These are phyloP conservation scores for Parthenolecanium corni DNA, from an alignment of 2,888 invertebrate species.

Conservation along the genomic window DNA sequence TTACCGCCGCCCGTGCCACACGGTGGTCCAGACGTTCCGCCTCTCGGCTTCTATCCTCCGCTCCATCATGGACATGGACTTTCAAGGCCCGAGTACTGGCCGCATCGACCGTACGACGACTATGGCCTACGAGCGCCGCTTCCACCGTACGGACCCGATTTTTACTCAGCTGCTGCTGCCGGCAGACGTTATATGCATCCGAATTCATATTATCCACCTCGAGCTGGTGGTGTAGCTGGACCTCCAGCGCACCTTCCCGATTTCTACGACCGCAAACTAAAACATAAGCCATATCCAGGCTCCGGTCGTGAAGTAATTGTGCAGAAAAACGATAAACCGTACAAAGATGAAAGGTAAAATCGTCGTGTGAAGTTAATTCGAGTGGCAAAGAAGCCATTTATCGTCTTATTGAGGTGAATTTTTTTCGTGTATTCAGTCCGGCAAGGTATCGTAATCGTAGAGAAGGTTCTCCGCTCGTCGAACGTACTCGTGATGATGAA, in stretches of 20 bases:
- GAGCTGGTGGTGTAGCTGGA: neutral
- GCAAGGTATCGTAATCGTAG: conserved; percentile 30
- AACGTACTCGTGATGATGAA: conserved; percentile 50
- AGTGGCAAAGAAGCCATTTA: neutral
- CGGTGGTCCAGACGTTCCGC: conserved; percentile 10
- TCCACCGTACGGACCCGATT: conserved; percentile 16
- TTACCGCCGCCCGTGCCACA: conserved; percentile 3
- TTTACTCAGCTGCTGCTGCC: conserved; percentile 14
- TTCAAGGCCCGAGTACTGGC: conserved; percentile 31
- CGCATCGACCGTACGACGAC: conserved; percentile 27
- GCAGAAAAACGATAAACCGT: conserved; percentile 45
- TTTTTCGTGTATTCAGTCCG: conserved; percentile 20
- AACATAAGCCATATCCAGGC: conserved; percentile 24
- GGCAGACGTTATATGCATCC: conserved; percentile 26
- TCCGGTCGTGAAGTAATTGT: conserved; percentile 61
- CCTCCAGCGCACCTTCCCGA: conserved; percentile 22
- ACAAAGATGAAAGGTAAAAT: conserved; percentile 33
- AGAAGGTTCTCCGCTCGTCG: conserved; percentile 30
- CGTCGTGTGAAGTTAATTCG: neutral
- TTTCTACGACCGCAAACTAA: conserved; percentile 24
- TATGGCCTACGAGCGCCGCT: conserved; percentile 10
- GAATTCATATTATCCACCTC: conserved; percentile 18
- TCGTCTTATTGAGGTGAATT: too few species aligned
- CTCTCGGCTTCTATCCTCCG: conserved; percentile 16
- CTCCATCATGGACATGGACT: conserved; percentile 28